A percentile compares a stretch with the other conserved stretches of the same genome.
phyloP scores from a whole-genome alignment of 2,113 vertebrate genomes.

The Microcebus lehilahytsara region DNA sequence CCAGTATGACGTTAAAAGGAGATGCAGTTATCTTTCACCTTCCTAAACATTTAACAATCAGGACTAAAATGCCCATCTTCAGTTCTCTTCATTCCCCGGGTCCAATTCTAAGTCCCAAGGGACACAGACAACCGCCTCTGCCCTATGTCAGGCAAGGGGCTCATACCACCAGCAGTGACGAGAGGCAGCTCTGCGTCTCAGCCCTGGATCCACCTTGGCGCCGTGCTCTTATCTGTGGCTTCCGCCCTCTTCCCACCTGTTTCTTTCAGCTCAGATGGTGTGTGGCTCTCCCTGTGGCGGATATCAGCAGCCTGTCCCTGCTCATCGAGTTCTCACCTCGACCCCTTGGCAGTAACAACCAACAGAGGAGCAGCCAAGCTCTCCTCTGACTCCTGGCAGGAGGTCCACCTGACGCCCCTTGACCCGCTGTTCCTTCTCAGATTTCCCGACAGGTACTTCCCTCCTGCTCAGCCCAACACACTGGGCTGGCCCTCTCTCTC shows the following conservation, averaged over 20 bases:
- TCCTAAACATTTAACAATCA: background rate
- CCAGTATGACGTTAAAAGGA: background rate
- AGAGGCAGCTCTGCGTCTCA: background rate
- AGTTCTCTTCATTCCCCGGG: background rate
- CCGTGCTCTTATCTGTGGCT: background rate
- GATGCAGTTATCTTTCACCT: background rate
- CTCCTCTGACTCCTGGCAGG: background rate
- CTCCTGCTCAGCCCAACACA: background rate
- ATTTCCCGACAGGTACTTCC: background rate
- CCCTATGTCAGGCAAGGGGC: too few relatives aligned
- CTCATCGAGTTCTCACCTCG: background rate
- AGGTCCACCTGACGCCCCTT: background rate
- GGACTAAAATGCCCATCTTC: background rate
- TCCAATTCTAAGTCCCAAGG: background rate
- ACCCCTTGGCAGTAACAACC: background rate
- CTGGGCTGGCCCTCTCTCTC: background rate
- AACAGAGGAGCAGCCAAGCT: background rate
- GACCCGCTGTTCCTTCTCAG: background rate
- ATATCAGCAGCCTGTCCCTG: background rate
- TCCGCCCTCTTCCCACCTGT: background rate
- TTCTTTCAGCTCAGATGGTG: background rate
- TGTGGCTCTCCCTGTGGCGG: background rate
- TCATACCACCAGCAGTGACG: too few relatives aligned
- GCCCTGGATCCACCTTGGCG: background rate
- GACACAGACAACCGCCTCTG: background rate